Conservation (phyloP, 2,113 vertebrate species). For the Orycteropus afer region DNA sequence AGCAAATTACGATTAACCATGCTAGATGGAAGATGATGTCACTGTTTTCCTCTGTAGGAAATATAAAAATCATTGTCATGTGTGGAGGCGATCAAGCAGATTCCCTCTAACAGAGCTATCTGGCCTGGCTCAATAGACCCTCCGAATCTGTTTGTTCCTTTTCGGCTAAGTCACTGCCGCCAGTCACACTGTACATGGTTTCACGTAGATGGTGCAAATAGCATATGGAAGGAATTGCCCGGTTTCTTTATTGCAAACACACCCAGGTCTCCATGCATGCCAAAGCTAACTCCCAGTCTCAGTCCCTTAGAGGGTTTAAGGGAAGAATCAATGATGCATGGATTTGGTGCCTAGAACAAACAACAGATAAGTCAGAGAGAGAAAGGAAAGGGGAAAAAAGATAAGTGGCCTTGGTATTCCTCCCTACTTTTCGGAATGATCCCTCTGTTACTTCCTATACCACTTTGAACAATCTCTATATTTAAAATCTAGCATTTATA, state of each 20-base stretch:
- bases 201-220: background rate
- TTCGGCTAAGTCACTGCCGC: background rate
- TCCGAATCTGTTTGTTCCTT: background rate
- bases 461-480: background rate
- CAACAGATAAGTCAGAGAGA: background rate
- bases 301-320: background rate
- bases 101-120: background rate
- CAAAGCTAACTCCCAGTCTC: background rate
- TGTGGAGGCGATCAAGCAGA: background rate
- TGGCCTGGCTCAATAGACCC: background rate
- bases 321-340: background rate
- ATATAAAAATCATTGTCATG: background rate
- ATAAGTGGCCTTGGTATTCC: background rate
- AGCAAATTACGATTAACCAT: constrained; percentile 1
- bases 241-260: background rate
- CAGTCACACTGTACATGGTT: background rate
- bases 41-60: background rate
- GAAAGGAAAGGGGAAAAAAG: background rate
- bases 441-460: background rate
- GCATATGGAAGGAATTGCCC: background rate
- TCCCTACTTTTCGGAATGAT: background rate
- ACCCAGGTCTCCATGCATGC: background rate
- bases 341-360: background rate
- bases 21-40: background rate
- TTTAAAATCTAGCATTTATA: background rate